phyloP scores from a whole-genome alignment of 2,888 invertebrate genomes.

The Apomyelois bistriatella region DNA sequence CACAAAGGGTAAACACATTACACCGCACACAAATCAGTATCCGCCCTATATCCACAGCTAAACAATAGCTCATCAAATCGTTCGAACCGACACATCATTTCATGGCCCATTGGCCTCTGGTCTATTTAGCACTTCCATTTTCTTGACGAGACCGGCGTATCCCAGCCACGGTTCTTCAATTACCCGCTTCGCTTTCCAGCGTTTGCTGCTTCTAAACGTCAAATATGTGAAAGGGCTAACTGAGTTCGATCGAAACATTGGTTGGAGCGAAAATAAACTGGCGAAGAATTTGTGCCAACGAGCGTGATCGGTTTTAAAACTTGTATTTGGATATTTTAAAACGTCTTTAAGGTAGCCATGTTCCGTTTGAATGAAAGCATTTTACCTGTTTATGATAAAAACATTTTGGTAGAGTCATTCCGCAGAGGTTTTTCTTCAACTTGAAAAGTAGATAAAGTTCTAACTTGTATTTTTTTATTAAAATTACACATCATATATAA shows the following conservation, averaged over 20 bases:
- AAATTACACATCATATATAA: too few species aligned
- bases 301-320: neutral
- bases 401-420: neutral
- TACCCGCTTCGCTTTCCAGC: slow-evolving; percentile 29
- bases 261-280: slow-evolving; percentile 4
- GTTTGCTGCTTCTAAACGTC: slow-evolving; percentile 19
- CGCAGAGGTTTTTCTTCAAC: neutral
- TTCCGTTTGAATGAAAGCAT: too few species aligned
- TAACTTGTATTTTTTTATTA: too few species aligned
- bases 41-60: slow-evolving; percentile 19
- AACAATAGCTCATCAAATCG: slow-evolving; percentile 39
- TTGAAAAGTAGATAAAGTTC: neutral
- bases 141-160: slow-evolving; percentile 40
- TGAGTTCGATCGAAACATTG: slow-evolving; percentile 11
- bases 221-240: slow-evolving; percentile 12
- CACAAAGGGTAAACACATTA: neutral
- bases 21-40: slow-evolving; percentile 2
- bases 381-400: neutral
- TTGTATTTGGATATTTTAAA: neutral
- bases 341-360: neutral
- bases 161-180: slow-evolving; percentile 37
- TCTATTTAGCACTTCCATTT: slow-evolving; percentile 65
- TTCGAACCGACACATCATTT: slow-evolving; percentile 47
- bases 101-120: slow-evolving; percentile 55
- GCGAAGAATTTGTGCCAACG: slow-evolving; percentile 10